Percentiles rank a stretch among this genome's conserved stretches.
Evolutionary conservation across 2,797 vertebrate species (phyloP).

Genomic region (Platyrinchus mystaceus): DNA sequence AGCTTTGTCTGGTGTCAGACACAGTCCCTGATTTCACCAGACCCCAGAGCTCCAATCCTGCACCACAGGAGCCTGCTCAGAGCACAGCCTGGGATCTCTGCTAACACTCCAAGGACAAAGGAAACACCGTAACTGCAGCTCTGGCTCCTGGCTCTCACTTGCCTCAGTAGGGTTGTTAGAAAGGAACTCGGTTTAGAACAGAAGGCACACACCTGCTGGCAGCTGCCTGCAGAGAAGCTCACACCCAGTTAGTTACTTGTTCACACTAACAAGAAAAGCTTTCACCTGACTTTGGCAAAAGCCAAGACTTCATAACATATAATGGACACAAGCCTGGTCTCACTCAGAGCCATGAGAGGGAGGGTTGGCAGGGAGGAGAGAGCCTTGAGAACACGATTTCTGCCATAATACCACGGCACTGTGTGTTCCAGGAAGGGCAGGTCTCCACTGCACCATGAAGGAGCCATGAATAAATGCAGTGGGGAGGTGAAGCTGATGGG

Average conservation of each 20-base stretch:
- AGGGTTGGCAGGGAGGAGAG: neutral
- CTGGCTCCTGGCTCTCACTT: neutral
- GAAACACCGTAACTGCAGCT: neutral
- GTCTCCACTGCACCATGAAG: neutral
- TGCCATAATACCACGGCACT: neutral
- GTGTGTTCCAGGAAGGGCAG: neutral
- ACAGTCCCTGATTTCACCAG: neutral
- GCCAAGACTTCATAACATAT: neutral
- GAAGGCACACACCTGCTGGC: neutral
- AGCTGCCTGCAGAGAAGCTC: neutral
- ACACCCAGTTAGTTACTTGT: neutral
- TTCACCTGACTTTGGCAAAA: neutral
- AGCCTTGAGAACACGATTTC: neutral
- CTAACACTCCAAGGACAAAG: neutral
- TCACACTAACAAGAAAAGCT: neutral
- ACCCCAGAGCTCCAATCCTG: neutral
- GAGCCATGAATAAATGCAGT: neutral
- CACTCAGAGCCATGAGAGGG: neutral
- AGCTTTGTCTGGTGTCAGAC: neutral
- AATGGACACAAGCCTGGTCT: neutral
- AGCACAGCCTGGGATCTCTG: neutral
- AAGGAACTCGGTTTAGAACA: neutral
- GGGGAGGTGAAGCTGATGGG: neutral
- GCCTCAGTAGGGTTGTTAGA: neutral
- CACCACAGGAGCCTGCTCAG: neutral